Evolutionary conservation across 2,797 vertebrate species (phyloP).

Genomic region (Onychomys torridus): DNA sequence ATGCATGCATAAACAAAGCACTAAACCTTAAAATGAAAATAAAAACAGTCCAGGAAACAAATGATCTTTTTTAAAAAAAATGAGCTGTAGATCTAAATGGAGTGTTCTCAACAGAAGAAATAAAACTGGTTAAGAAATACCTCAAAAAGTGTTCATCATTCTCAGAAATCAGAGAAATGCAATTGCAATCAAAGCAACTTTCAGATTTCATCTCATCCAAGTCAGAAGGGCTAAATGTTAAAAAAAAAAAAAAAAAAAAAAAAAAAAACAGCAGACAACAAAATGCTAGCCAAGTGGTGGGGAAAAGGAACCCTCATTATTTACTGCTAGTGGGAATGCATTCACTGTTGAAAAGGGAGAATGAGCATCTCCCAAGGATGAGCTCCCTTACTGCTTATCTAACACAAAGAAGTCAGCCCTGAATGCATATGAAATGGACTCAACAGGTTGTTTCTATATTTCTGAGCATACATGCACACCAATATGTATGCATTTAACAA

Average conservation of each 20-base stretch:
- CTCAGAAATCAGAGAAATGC: background rate
- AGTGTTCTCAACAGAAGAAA: background rate
- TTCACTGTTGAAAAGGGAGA: background rate
- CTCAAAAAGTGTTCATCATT: too few species aligned
- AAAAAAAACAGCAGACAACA: background rate
- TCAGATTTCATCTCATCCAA: background rate
- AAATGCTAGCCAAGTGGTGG: background rate
- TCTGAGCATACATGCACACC: background rate
- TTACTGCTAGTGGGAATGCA: background rate
- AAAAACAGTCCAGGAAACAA: background rate
- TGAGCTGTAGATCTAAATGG: background rate
- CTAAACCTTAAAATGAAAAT: background rate
- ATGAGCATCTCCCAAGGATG: background rate
- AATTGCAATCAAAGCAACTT: background rate
- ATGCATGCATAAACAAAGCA: background rate
- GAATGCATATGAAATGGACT: background rate
- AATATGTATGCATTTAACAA: background rate
- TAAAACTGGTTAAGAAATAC: background rate
- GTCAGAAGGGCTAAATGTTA: background rate
- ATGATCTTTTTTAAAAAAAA: background rate
- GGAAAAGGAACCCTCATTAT: background rate
- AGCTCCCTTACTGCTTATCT: background rate
- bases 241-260: background rate
- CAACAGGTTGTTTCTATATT: background rate
- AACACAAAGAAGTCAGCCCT: background rate